Conservation (phyloP, 2,113 vertebrate genomes). For the Hoplias malabaricus region DNA sequence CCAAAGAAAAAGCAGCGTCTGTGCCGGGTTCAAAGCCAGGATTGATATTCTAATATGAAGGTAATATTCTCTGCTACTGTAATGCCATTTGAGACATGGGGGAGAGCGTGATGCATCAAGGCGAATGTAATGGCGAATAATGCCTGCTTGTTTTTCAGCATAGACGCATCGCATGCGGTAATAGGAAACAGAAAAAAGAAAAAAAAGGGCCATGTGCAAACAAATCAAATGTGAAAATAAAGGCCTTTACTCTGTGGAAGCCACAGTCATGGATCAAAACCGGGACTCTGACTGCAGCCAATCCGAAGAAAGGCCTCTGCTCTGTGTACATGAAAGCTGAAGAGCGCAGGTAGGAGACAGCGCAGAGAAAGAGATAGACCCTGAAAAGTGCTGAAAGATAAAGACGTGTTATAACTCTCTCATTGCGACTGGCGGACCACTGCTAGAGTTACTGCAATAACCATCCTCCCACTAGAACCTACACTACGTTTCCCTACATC, state of each 20-base stretch:
- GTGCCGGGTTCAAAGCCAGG: not conserved
- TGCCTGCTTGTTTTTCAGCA: not conserved
- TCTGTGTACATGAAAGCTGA: not conserved
- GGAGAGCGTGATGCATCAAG: not conserved
- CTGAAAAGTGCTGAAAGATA: not conserved
- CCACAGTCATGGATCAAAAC: too few species aligned
- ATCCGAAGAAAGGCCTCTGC: too few species aligned
- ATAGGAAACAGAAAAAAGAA: not conserved
- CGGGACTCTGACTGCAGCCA: too few species aligned
- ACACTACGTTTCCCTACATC: too few species aligned
- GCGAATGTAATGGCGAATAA: not conserved
- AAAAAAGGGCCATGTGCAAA: not conserved
- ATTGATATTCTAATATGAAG: slow-evolving; percentile 22
- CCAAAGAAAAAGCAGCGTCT: not conserved
- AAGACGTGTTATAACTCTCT: not conserved
- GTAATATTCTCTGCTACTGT: slow-evolving; percentile 8
- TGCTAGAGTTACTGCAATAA: not conserved
- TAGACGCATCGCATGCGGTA: not conserved
- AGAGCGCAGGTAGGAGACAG: not conserved
- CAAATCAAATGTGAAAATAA: slow-evolving; percentile 1
- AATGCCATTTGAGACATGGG: not conserved
- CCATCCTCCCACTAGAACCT: not conserved
- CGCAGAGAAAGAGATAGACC: not conserved
- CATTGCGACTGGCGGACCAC: not conserved
- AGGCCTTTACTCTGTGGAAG: not conserved